Evolutionary conservation across 1,140 invertebrate species (phyloP).

Genomic region (Vollenhovia emeryi): DNA sequence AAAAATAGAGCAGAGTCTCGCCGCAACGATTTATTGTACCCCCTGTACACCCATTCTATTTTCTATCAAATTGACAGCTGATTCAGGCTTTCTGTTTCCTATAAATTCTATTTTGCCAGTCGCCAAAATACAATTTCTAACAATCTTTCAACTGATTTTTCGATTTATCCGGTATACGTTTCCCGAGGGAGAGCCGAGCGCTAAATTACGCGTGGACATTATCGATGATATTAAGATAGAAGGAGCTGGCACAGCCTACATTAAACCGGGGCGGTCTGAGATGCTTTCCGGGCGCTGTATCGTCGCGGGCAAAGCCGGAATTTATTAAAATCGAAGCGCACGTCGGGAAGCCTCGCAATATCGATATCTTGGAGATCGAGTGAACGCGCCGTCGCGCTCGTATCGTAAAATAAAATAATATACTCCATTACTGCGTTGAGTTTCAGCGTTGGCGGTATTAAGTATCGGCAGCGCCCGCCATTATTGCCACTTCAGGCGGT

Average conservation of each 20-base stretch:
- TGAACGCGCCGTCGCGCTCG: constrained; percentile 7
- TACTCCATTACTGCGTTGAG: constrained; percentile 58
- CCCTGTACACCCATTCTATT: constrained; percentile 44
- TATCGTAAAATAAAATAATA: constrained; percentile 60
- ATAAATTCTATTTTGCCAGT: constrained; percentile 5
- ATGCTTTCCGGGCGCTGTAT: not conserved
- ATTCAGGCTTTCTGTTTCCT: constrained; percentile 18
- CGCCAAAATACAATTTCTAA: constrained; percentile 17
- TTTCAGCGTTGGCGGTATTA: constrained; percentile 63
- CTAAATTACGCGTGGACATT: not conserved
- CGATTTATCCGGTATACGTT: not conserved
- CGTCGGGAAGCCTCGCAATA: constrained; percentile 28
- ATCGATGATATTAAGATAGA: constrained; percentile 4
- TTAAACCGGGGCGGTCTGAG: not conserved
- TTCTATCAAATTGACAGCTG: constrained; percentile 42
- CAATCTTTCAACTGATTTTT: not conserved
- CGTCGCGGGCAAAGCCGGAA: constrained; percentile 30
- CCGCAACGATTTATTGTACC: constrained; percentile 40
- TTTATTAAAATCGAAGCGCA: constrained; percentile 54
- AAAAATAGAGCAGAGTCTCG: constrained; percentile 18
- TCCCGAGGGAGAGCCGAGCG: not conserved
- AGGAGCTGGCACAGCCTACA: not conserved
- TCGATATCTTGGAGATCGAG: constrained; percentile 51
- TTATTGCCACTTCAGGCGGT: constrained; percentile 68
- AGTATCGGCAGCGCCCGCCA: constrained; percentile 59